Evolutionary conservation across 2,113 vertebrate genomes (phyloP), one percentile per base, ranked within the genome.

Genomic region (Cynoglossus semilaevis): DNA sequence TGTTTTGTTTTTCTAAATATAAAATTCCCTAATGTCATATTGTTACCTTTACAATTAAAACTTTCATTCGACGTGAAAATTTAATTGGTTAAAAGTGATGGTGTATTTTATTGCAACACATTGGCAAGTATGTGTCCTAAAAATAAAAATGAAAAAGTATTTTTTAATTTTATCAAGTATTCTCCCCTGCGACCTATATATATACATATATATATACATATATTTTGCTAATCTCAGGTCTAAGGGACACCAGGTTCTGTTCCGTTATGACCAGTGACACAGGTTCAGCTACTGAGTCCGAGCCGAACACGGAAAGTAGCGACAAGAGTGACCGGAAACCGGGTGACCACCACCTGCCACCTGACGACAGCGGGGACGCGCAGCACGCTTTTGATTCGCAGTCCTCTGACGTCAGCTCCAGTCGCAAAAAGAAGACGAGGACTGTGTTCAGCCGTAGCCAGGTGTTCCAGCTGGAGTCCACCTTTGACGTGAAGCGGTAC

Each of bases 391-490:
- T 43, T 1, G 82, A 84, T 37, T 45, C 72, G 2, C 69, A 57
- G 0, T 58, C 73, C 7, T 44, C 57, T 13, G 83, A 87, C 2
- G 61, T 57, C 19, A 70, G 64, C 56, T 73, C 75, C 18, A 63
- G 48, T 19, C 88, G 93, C 16, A 94, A 92, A 87, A 96, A 95
- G 82, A 95, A 96, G 71, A 94, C 92, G 5, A 90, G 94, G n/a
- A 95, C 94, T 0, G 93, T 94, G 19, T 96, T 95, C 85, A 93
- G 92, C 53, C 91, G 93, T 55, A 94, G 91, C 61, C 94, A 94
- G 74, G 94, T 96, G 34, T 95, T 94, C 54, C 93, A 95, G 76
- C 82, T 95, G 36, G 94, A 96, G 77, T 94, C 93, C 49, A 94
- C 93, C 5, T 96, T 94, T 68, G 94, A 95, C 79, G 58, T 93